Evolutionary conservation across 92 coral and sea anemone genomes (phyloP).

Genomic region (Diadumene lineata): DNA sequence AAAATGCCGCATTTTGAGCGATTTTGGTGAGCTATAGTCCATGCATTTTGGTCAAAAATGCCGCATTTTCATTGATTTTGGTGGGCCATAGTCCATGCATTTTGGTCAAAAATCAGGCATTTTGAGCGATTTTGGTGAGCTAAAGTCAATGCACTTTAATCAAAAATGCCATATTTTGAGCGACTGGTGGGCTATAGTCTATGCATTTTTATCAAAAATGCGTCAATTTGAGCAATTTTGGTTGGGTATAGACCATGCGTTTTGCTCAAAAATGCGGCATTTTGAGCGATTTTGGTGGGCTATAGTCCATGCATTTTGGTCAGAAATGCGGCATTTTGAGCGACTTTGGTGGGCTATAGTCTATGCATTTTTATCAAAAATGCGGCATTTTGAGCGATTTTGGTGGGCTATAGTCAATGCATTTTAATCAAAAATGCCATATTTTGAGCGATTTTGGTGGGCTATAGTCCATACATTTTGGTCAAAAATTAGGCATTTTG

Average conservation of each 20-base stretch:
- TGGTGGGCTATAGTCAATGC: too few relatives aligned
- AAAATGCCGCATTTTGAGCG: neutral
- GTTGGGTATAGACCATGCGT: constrained; percentile 6
- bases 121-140: neutral
- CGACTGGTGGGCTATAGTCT: constrained; percentile 6
- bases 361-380: neutral
- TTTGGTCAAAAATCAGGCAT: neutral
- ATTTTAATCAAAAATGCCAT: too few relatives aligned
- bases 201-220: neutral
- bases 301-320: neutral
- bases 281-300: neutral
- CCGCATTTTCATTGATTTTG: neutral
- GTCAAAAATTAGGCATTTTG: too few relatives aligned
- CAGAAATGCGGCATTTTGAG: neutral
- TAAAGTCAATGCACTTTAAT: neutral
- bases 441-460: too few relatives aligned
- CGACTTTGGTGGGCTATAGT: neutral
- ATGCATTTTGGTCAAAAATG: neutral
- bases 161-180: neutral
- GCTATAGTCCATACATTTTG: too few relatives aligned
- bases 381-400: too few relatives aligned
- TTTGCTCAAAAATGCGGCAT: neutral
- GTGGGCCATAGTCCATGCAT: neutral
- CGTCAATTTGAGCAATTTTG: neutral
- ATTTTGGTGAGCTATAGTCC: neutral